Conservation (phyloP, 2,113 vertebrate genomes). For the mouse (Mus musculus) region GRCm39 chr3:157284501-157285000, state of each 20-base stretch:
- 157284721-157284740: neutral
- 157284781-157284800: neutral
- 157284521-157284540: neutral
- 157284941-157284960: neutral
- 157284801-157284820: neutral
- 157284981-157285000: neutral
- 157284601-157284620: too few species aligned
- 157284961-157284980: neutral
- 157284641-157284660: neutral
- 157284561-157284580: too few species aligned
- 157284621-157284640: neutral
- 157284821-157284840: neutral
- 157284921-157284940: neutral
- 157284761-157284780: too few species aligned
- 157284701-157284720: neutral
- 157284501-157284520: neutral
- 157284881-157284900: neutral
- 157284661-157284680: neutral
- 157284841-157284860: neutral
- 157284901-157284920: neutral
- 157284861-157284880: slow-evolving; percentile 18
- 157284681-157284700: neutral
- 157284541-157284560: neutral
- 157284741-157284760: neutral
- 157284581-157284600: too few species aligned